phyloP scores from a whole-genome alignment of 2,888 invertebrate species.

The Pristionchus arcanus region DNA sequence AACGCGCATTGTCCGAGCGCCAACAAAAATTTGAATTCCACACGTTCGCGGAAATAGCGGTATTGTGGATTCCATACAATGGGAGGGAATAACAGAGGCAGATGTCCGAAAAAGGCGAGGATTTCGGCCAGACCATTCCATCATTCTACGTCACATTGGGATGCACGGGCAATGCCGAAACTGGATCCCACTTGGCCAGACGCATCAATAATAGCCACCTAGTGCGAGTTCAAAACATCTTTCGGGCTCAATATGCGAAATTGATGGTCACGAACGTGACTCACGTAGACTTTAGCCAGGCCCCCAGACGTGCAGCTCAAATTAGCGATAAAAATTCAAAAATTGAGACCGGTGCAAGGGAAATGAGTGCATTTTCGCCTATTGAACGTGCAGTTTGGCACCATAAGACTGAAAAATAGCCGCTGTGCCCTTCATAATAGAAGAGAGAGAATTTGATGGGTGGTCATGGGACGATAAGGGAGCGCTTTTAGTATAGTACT shows the following conservation, averaged over 20 bases:
- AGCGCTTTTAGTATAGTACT: background rate
- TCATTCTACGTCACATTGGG: no score
- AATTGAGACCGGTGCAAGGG: background rate
- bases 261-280: no score
- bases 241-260: no score
- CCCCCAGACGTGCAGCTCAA: no score
- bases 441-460: background rate
- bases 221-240: no score
- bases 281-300: no score
- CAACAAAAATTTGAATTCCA: background rate
- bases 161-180: no score
- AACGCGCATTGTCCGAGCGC: background rate
- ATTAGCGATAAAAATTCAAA: no score
- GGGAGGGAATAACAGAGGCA: background rate
- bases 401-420: background rate
- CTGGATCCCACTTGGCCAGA: no score
- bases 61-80: background rate
- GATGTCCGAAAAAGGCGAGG: background rate
- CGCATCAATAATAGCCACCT: no score
- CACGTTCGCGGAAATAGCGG: background rate
- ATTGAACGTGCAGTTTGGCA: background rate
- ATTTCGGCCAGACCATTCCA: background rate
- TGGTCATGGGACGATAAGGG: background rate
- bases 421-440: background rate
- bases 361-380: background rate